Evolutionary conservation across 1,140 invertebrate species (phyloP).

Genomic region (Telenomus remus): DNA sequence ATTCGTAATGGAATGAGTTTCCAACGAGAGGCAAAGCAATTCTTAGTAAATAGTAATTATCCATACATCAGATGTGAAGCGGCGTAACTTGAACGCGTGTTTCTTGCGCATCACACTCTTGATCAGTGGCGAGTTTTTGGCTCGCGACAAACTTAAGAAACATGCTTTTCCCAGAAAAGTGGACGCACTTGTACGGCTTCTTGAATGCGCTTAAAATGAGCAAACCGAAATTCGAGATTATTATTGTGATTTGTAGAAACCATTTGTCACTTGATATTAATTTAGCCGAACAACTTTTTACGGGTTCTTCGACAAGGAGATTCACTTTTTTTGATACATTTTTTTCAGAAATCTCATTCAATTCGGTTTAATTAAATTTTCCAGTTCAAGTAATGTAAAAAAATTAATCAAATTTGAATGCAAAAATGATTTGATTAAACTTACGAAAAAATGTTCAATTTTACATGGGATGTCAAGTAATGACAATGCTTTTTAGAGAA

Average conservation of each 20-base stretch:
- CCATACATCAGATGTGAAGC: not conserved
- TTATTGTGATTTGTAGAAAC: conserved; percentile 33
- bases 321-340: not conserved
- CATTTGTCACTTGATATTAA: conserved; percentile 21
- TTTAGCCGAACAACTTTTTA: not conserved
- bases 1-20: not conserved
- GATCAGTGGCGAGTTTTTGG: conserved; percentile 12
- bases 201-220: conserved; percentile 12
- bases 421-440: too few relatives aligned
- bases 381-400: too few relatives aligned
- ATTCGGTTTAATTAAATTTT: too few relatives aligned
- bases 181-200: conserved; percentile 1
- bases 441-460: too few relatives aligned
- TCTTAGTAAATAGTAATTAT: conserved; percentile 39
- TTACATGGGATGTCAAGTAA: too few relatives aligned
- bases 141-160: conserved; percentile 27
- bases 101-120: conserved; percentile 18
- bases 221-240: conserved; percentile 5
- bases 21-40: conserved; percentile 12
- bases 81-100: not conserved
- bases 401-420: too few relatives aligned
- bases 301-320: not conserved
- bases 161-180: conserved; percentile 33
- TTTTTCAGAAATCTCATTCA: too few relatives aligned
- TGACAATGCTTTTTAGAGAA: too few relatives aligned